Conservation (phyloP, 2,797 vertebrate genomes). For the Peromyscus attwateri region DNA sequence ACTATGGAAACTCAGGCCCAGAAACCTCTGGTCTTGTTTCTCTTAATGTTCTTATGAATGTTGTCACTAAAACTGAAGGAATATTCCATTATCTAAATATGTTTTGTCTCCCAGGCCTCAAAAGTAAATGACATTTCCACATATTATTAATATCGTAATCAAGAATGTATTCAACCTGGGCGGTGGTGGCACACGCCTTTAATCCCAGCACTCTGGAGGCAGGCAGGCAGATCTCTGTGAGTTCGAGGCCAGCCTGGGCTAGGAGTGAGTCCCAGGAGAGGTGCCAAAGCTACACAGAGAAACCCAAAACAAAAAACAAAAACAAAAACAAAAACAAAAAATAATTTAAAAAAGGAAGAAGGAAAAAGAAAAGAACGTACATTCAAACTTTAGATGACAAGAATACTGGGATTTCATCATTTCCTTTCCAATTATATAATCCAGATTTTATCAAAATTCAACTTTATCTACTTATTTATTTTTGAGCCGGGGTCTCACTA, state of each 20-base stretch:
- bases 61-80: neutral
- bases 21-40: neutral
- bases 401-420: neutral
- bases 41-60: neutral
- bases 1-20: fast-evolving
- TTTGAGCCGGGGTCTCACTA: neutral
- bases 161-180: neutral
- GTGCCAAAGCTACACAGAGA: too few relatives aligned
- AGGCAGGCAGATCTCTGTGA: too few relatives aligned
- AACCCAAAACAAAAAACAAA: too few relatives aligned
- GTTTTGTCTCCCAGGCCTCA: constrained; percentile 26
- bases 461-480: neutral
- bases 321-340: too few relatives aligned
- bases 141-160: neutral
- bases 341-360: too few relatives aligned
- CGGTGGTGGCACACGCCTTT: too few relatives aligned
- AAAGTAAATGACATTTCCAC: neutral
- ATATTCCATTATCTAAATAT: neutral
- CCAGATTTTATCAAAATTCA: neutral
- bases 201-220: too few relatives aligned
- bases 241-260: too few relatives aligned
- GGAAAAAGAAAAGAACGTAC: constrained; percentile 16
- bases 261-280: too few relatives aligned
- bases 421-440: neutral
- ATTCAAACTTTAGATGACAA: neutral